Conservation (phyloP, 2,797 vertebrate genomes). For the Orientallactaga sibirica region DNA sequence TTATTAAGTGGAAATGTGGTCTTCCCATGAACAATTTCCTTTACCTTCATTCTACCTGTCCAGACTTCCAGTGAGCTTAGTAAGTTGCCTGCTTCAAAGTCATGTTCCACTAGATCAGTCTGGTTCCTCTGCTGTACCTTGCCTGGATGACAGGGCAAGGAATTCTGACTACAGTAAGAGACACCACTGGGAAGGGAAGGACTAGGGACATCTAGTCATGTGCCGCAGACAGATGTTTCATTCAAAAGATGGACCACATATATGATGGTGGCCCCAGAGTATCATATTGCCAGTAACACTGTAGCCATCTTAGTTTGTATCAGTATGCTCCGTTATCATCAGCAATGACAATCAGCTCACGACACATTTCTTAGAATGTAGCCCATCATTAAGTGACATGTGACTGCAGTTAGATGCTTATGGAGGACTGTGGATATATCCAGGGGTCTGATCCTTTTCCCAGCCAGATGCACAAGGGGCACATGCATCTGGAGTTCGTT, state of each 20-base stretch:
- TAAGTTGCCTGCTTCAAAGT: neutral
- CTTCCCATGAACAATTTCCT: neutral
- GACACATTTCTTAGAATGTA: neutral
- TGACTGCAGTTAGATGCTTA: neutral
- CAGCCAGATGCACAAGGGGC: no score
- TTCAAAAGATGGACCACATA: no score
- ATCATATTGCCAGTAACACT: neutral
- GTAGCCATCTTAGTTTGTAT: neutral
- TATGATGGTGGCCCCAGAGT: neutral
- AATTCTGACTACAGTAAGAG: neutral
- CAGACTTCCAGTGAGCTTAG: neutral
- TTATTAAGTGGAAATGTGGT: neutral
- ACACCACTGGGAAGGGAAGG: neutral
- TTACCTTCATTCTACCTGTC: neutral
- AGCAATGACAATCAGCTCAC: neutral
- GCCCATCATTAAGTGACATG: neutral
- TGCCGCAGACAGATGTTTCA: neutral
- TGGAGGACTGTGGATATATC: neutral
- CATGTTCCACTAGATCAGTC: neutral
- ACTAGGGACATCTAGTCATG: neutral
- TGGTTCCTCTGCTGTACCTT: neutral
- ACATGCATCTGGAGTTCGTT: no score
- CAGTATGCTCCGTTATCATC: neutral
- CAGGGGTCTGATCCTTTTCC: neutral
- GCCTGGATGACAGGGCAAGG: neutral